These are phyloP conservation scores for Lepus timidus DNA, from an alignment of 2,113 vertebrate species.

Conservation along the genomic window DNA sequence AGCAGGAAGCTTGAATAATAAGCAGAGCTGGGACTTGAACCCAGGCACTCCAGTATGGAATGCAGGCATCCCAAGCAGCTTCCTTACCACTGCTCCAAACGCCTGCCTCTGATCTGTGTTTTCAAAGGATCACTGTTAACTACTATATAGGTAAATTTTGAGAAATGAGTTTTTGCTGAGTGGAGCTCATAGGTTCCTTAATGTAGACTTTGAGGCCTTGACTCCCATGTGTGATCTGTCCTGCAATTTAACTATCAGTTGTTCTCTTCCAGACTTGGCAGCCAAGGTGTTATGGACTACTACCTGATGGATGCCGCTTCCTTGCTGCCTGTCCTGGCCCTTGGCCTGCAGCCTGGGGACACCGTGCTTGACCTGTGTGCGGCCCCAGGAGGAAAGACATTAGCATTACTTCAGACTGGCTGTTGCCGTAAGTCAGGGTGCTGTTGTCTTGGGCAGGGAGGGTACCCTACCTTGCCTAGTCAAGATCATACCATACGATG, in stretches of 20 bases:
- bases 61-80: too few species aligned
- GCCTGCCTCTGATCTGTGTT: neutral
- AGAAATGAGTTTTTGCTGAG: slow-evolving; percentile 52
- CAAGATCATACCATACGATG: neutral
- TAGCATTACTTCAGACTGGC: slow-evolving; percentile 94
- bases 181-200: neutral
- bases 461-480: neutral
- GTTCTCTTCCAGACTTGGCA: slow-evolving; percentile 89
- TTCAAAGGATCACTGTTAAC: neutral
- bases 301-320: slow-evolving; percentile 97
- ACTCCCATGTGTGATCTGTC: neutral
- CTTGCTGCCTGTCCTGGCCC: slow-evolving; percentile 94
- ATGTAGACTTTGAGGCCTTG: neutral
- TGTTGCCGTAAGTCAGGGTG: slow-evolving; percentile 88
- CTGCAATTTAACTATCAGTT: slow-evolving; percentile 39
- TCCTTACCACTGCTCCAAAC: too few species aligned
- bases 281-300: slow-evolving; percentile 89
- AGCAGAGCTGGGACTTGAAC: too few species aligned
- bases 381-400: slow-evolving; percentile 95
- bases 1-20: too few species aligned
- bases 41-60: too few species aligned
- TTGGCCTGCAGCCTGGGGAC: slow-evolving; percentile 90
- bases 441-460: neutral
- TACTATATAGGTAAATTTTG: neutral
- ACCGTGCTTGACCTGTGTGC: slow-evolving; percentile 96